Conservation (phyloP, 2,797 vertebrate genomes). For the Alosa sapidissima region DNA sequence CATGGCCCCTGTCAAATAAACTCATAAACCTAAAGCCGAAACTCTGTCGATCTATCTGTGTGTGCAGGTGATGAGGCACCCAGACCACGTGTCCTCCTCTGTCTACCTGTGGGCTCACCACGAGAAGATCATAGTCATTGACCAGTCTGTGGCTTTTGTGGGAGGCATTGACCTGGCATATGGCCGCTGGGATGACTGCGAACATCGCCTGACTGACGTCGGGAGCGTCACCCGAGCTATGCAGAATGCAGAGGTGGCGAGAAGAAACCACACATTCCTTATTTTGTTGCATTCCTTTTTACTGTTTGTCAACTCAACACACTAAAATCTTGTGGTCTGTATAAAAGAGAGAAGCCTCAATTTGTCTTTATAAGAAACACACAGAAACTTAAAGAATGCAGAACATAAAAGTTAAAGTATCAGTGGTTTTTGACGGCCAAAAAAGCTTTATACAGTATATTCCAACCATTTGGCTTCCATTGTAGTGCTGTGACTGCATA, state of each 20-base stretch:
- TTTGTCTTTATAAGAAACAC: neutral
- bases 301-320: neutral
- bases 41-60: neutral
- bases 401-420: neutral
- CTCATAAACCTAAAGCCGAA: too few species aligned
- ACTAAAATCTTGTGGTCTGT: neutral
- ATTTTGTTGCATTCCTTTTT: neutral
- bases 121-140: constrained; percentile 91
- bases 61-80: constrained; percentile 91
- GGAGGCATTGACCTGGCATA: constrained; percentile 95
- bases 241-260: constrained; percentile 43
- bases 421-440: neutral
- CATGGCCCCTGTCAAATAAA: too few species aligned
- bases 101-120: constrained; percentile 98
- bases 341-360: neutral
- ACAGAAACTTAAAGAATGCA: neutral
- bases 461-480: neutral
- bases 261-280: neutral
- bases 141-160: constrained; percentile 93
- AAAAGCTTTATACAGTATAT: neutral
- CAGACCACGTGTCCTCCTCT: constrained; percentile 90
- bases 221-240: constrained; percentile 80
- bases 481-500: too few species aligned
- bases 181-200: constrained; percentile 90
- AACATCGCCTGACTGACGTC: constrained; percentile 90